Base-by-base conservation (phyloP, 2,888 invertebrate species). In the Acleris cristana region DNA sequence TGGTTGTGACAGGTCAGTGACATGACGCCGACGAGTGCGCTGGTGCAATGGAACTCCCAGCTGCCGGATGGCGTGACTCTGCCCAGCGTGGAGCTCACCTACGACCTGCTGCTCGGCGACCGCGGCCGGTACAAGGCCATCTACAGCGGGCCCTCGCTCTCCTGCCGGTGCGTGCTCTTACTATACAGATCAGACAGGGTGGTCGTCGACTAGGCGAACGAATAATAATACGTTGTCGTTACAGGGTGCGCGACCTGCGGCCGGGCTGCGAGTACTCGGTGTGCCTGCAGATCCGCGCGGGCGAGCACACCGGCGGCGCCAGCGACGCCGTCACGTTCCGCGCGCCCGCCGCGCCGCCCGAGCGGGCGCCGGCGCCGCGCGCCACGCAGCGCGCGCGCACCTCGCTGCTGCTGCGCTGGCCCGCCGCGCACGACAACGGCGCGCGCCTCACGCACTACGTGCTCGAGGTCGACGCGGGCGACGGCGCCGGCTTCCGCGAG, bases 251-350 rank as follows among this genome's bases (percentile, higher is more conserved):
- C 84, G 97, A 98, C 87, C 92, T 98, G 78, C 95, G 96, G 83
- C 98, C 98, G 16, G 97, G 97, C n/a, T 96, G 96, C 82, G 97
- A 97, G 83, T 98, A 98, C 89, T 95, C 96, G 69, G 96, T 98
- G 74, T 96, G 96, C 79, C 92, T 96, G 73, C 96, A 96, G 87
- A 96, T 97, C 75, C 95, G 96, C 78, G 88, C 96, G 71, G 96
- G 97, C 73, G 95, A 95, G 80, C 83, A 96, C 71, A 95, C 95
- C 72, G 97, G 97, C 61, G 94, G 95, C 49, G 95, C 96, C 10
- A 96, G 96, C 69, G 96, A 96, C 79, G 95, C 96, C 64, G 95
- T 96, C 69, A 95, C 95, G 74, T 97, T 98, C 90, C 94, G 94
- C 73, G 98, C 98, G 44, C 95, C 96, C 23, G 86, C 96, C 67